Conservation (phyloP, 2,113 vertebrate species). For the Otocyon megalotis region DNA sequence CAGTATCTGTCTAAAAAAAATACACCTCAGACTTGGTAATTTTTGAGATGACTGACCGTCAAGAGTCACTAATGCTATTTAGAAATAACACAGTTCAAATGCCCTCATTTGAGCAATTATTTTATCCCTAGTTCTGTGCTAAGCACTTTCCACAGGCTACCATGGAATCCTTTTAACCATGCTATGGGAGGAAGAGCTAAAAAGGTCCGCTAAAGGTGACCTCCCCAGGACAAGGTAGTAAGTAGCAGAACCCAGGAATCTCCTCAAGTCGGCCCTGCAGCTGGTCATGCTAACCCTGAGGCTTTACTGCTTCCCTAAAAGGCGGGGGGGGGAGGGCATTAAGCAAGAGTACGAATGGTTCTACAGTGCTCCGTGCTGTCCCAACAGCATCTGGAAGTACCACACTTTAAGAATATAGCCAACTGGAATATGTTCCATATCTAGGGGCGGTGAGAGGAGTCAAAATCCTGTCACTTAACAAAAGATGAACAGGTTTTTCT, state of each 20-base stretch:
- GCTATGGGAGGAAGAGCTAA: neutral
- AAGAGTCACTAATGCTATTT: neutral
- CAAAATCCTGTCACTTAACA: constrained; percentile 3
- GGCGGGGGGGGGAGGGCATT: fast-evolving
- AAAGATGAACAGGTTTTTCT: neutral
- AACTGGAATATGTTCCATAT: neutral
- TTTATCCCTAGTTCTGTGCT: neutral
- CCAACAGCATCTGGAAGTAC: neutral
- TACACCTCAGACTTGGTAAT: neutral
- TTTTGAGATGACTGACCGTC: neutral
- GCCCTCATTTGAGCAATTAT: neutral
- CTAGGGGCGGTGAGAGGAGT: neutral
- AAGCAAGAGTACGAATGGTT: neutral
- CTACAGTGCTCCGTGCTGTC: neutral
- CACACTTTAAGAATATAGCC: neutral
- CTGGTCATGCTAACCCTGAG: neutral
- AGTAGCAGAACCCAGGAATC: neutral
- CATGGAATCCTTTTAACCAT: neutral
- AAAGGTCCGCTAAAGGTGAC: neutral
- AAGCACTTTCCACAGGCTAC: neutral
- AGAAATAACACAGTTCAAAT: neutral
- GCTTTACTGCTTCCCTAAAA: neutral
- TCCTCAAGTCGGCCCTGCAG: neutral
- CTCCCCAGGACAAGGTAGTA: neutral
- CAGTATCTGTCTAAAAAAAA: neutral